Conservation (phyloP, 2,797 vertebrate genomes). For the Petrocephalus schoutedeni region DNA sequence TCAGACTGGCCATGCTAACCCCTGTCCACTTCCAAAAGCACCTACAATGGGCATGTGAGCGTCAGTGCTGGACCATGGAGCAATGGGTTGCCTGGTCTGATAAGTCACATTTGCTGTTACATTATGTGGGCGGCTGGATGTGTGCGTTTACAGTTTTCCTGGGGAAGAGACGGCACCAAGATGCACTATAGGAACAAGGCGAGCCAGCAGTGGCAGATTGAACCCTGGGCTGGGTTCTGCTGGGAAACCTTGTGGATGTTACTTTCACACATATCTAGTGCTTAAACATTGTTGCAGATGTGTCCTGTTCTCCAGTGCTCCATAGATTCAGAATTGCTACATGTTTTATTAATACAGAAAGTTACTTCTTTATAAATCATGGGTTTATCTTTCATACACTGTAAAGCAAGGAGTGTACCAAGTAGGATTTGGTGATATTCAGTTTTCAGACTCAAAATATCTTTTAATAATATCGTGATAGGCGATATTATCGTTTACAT, state of each 20-base stretch:
- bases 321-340: neutral
- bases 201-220: neutral
- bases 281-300: neutral
- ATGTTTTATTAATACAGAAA: conserved; percentile 34
- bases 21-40: too few species aligned
- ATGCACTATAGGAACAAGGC: neutral
- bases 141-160: neutral
- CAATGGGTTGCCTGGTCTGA: too few species aligned
- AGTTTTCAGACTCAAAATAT: too few species aligned
- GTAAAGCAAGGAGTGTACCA: conserved; percentile 40
- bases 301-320: neutral
- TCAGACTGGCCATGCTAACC: too few species aligned
- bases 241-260: neutral
- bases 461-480: too few species aligned
- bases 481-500: too few species aligned
- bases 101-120: neutral
- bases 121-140: neutral
- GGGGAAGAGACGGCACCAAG: neutral
- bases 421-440: too few species aligned
- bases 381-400: conserved; percentile 50
- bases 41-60: too few species aligned
- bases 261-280: neutral
- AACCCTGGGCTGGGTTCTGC: neutral
- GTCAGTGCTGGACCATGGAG: too few species aligned
- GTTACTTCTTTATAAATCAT: conserved; percentile 38